These are phyloP conservation scores for Psittacula echo DNA, from an alignment of 2,797 vertebrate species.

Conservation along the genomic window DNA sequence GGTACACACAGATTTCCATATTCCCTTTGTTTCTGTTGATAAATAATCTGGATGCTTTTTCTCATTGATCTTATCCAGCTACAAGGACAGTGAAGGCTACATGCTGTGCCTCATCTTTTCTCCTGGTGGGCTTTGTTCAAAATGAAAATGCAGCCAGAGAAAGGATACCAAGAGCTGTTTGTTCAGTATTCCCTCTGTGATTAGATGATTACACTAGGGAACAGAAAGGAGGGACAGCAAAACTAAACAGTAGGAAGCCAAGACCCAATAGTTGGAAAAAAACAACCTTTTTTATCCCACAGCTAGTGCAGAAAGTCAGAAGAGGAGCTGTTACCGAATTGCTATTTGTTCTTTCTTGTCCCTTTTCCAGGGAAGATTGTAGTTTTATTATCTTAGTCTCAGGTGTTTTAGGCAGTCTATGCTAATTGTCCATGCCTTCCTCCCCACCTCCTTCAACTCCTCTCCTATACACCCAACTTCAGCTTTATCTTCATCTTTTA, in stretches of 20 bases:
- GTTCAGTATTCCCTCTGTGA: slow-evolving; percentile 11
- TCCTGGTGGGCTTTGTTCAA: background rate
- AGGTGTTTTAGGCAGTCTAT: background rate
- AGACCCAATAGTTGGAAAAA: background rate
- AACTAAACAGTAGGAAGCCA: slow-evolving; percentile 4
- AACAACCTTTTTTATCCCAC: background rate
- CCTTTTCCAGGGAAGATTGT: background rate
- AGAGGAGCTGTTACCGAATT: background rate
- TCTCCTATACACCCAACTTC: background rate
- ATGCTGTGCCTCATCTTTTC: slow-evolving; percentile 23
- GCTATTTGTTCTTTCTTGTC: background rate
- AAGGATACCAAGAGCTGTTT: slow-evolving; percentile 9
- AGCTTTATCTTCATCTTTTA: slow-evolving; percentile 64
- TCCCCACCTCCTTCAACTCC: background rate
- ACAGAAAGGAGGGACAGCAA: background rate
- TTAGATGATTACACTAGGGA: background rate
- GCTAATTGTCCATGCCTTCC: background rate
- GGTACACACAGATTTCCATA: background rate
- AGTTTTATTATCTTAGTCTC: background rate
- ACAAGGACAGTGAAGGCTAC: background rate
- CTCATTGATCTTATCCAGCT: background rate
- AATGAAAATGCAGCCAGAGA: slow-evolving; percentile 1
- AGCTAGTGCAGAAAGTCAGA: background rate
- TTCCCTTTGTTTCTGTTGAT: background rate
- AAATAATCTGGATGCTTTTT: slow-evolving; percentile 7